A percentile compares a stretch with the other conserved stretches of the same genome.
phyloP scores from a whole-genome alignment of 2,113 vertebrate species.

The Erythrocercus mccallii region DNA sequence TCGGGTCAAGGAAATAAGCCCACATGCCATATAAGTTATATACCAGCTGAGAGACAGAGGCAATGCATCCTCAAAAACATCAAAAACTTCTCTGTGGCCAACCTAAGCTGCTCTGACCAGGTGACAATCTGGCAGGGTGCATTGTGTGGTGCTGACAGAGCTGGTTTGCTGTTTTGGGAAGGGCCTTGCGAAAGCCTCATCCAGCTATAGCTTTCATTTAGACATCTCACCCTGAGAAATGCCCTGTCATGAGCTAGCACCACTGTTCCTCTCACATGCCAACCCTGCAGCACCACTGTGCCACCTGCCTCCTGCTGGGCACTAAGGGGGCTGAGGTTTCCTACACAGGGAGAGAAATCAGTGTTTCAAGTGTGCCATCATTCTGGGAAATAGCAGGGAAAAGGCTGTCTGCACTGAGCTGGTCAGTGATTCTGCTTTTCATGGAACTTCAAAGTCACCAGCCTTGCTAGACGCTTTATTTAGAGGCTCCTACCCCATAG shows the following conservation, averaged over 20 bases:
- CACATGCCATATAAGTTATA: not conserved
- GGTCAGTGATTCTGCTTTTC: not conserved
- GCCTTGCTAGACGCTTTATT: not conserved
- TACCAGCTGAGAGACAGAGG: not conserved
- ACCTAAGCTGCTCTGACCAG: not conserved
- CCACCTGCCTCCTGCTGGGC: not conserved
- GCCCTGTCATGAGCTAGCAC: rapidly evolving
- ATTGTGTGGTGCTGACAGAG: not conserved
- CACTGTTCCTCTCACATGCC: not conserved
- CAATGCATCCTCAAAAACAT: not conserved
- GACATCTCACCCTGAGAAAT: not conserved
- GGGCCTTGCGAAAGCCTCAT: not conserved
- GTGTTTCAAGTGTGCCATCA: not conserved
- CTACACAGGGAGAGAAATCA: not conserved
- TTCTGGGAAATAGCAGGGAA: not conserved
- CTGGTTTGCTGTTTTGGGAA: rapidly evolving
- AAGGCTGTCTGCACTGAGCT: not conserved
- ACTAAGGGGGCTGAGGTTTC: not conserved
- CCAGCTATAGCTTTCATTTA: rapidly evolving
- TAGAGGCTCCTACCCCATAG: not conserved
- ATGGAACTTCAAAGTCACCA: not conserved
- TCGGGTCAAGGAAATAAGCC: not conserved
- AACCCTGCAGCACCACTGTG: not conserved
- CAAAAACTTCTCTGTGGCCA: not conserved
- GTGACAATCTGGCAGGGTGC: not conserved